Base-by-base conservation (phyloP, 1,140 invertebrate genomes). In the Lordiphosa collinella region DNA sequence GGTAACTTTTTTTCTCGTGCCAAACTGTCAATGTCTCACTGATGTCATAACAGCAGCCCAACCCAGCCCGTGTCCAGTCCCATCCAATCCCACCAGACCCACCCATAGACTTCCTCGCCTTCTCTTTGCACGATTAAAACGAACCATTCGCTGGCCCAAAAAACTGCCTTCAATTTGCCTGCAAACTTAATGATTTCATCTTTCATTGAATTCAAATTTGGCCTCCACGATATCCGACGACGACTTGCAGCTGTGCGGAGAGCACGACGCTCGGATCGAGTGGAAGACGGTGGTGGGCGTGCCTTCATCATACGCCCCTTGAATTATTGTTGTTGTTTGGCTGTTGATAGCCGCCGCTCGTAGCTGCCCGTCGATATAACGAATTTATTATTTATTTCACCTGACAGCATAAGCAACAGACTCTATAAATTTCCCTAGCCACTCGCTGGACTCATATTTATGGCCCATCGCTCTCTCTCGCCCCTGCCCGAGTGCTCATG, bases 351-450 rank as follows among this genome's bases (percentile, higher is more conserved):
- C 65, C 64, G 18, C 34, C 32, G 48, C 34, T 34, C 25, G 25
- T 29, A 29, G 25, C 25, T 29, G 25, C 50, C 58, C 53, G 70
- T 32, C 55, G 69, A 76, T 70, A 82, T 87, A 87, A 87, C 85
- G 80, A 87, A 87, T 87, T 87, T 87, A 87, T 87, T 87, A 87
- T 87, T 87, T 87, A 87, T 87, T 87, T 87, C 85, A 87, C 85
- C 85, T 87, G 85, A 87, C 85, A 87, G 73, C 71, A 51, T 55
- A 41, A 56, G 59, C 79, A 87, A 71, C 85, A 87, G 73, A 87
- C 71, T 82, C 85, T 70, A 87, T 87, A 87, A 87, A 87, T 87
- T 87, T 85, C 65, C 59, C 78, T 82, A 84, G 72, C 78, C 67
- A 65, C 49, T 65, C 60, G 52, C 37, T 37, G 53, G 43, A 49